These are phyloP conservation scores for Caenorhabditis auriculariae DNA, from an alignment of 2,888 invertebrate species.

Conservation along the genomic window DNA sequence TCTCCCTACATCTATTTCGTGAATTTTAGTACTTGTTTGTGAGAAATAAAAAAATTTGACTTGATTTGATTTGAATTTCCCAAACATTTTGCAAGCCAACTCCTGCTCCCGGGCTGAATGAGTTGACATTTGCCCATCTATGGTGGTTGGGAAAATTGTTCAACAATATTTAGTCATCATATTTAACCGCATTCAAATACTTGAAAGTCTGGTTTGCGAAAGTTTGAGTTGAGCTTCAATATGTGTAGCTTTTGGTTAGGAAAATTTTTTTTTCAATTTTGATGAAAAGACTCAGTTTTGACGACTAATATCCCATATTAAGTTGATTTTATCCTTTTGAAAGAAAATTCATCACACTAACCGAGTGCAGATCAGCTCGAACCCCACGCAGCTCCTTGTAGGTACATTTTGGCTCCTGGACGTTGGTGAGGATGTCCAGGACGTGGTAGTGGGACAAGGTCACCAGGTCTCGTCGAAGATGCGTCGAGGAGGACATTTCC, in stretches of 20 bases:
- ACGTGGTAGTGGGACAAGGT: conserved; percentile 47
- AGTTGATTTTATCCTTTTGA: not conserved
- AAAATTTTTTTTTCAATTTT: not conserved
- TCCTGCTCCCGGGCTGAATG: too few relatives aligned
- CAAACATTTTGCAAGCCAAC: too few relatives aligned
- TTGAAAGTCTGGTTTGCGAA: not conserved
- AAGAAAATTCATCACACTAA: conserved; percentile 3
- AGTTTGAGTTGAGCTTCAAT: not conserved
- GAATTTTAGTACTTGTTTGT: too few relatives aligned
- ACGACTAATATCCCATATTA: not conserved
- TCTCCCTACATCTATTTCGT: too few relatives aligned
- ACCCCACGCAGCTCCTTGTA: conserved; percentile 37
- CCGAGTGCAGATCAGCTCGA: conserved; percentile 36
- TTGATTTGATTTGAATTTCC: too few relatives aligned
- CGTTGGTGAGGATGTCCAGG: conserved; percentile 47
- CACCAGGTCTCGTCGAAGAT: conserved; percentile 40
- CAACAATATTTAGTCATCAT: too few relatives aligned
- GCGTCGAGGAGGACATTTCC: conserved; percentile 37
- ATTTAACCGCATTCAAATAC: too few relatives aligned
- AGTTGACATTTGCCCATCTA: too few relatives aligned
- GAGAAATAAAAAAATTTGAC: too few relatives aligned
- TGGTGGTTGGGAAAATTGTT: too few relatives aligned
- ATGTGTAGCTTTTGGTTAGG: not conserved
- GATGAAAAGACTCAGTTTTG: not conserved
- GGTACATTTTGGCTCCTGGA: conserved; percentile 44